Base-by-base conservation (phyloP, 2,797 vertebrate species). In the Oreochromis grahami region DNA sequence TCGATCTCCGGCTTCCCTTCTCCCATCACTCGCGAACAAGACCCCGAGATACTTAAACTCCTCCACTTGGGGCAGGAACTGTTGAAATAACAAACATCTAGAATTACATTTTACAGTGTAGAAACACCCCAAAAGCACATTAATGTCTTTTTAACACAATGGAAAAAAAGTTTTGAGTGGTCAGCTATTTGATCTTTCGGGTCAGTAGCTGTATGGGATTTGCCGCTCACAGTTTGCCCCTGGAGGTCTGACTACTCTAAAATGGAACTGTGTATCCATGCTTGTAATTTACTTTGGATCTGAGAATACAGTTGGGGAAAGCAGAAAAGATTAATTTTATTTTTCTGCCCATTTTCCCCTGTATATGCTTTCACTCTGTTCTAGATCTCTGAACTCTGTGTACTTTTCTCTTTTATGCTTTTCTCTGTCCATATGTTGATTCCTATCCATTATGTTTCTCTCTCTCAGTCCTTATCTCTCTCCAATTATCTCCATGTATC, bases 261-360 rank as follows among this genome's bases (percentile, higher is more conserved):
- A 86, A 60, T 86, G 56, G 80, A 83, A 84, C 79, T 89, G 83
- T 87, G 82, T 84, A 87, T 45, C 79, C 83, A 88, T 81, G 87
- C 90, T 86, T 90, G 79, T 92, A 86, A 92, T 91, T 82, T 83
- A 80, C 78, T 84, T 74, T 77, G 77, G 78, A 80, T 84, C 53
- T 65, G 52, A 82, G 79, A 81, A 88, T 82, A 86, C 45, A 78
- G 70, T 63, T 72, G 79, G 43, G 68, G 11, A 60, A 60, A 32
- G 17, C 11, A 45, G 41, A 32, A 21, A 43, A 45, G 24, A 58
- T 8, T 8, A 32, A 32, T 32, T 74, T 48, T 50, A 29, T 29
- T 48, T 74, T 32, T 50, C 68, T 74, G 26, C 26, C 24, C 43
- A 74, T 50, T 74, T 48, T 19, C 9, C 10, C 10, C 10, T 48